These are phyloP conservation scores for Acrocyrtus sp. DNA, from an alignment of 2,888 invertebrate genomes.

Conservation along the genomic window DNA sequence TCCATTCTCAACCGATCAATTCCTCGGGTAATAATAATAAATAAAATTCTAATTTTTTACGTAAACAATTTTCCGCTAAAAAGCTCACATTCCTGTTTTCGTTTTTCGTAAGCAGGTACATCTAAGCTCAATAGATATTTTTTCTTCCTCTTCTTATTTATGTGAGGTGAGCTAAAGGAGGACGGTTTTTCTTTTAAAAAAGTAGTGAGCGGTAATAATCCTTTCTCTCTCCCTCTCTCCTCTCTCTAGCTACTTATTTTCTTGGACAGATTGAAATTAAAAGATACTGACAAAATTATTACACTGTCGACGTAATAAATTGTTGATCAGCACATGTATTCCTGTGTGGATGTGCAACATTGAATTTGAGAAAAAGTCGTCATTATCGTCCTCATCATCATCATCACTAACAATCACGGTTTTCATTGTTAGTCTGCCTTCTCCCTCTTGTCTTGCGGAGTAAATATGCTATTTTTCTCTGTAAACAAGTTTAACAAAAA, in stretches of 20 bases:
- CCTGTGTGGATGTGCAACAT: too few relatives aligned
- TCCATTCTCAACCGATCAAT: neutral
- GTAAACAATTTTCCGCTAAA: too few relatives aligned
- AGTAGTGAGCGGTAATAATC: neutral
- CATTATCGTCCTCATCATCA: slow-evolving; percentile 3
- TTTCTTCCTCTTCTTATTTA: neutral
- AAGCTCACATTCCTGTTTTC: neutral
- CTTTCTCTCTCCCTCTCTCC: too few relatives aligned
- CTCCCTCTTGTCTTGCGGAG: too few relatives aligned
- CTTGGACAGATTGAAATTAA: slow-evolving; percentile 45
- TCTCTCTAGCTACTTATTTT: slow-evolving; percentile 9
- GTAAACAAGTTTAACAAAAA: neutral
- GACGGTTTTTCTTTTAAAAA: too few relatives aligned
- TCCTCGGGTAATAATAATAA: neutral
- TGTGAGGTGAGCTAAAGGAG: neutral
- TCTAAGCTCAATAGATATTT: neutral
- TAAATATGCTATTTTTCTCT: neutral
- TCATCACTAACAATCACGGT: neutral
- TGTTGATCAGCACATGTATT: slow-evolving; percentile 46
- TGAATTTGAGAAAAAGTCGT: neutral
- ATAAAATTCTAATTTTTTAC: too few relatives aligned
- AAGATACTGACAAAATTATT: slow-evolving; percentile 52
- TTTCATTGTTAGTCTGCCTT: too few relatives aligned
- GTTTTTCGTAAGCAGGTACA: neutral
- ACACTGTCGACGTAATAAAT: slow-evolving; percentile 51